Evolutionary conservation across 2,113 vertebrate genomes (phyloP).

Genomic region (Chloroceryle aenea): DNA sequence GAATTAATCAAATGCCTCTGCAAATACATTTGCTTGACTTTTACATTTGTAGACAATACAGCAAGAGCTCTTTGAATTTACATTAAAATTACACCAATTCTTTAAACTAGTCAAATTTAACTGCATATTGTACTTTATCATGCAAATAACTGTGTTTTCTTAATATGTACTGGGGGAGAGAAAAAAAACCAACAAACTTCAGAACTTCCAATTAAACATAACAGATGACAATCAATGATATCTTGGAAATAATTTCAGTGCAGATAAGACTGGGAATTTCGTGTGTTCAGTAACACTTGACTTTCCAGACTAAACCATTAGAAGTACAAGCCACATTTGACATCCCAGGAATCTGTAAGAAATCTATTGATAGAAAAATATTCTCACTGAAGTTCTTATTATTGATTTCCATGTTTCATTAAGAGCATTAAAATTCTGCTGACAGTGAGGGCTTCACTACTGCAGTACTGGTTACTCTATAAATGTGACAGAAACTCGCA

Average conservation of each 20-base stretch:
- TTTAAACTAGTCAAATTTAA: slow-evolving; percentile 53
- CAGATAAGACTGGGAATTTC: not conserved
- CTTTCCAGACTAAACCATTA: not conserved
- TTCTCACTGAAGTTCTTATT: not conserved
- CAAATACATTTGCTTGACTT: slow-evolving; percentile 20
- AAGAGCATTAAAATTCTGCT: not conserved
- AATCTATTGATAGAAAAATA: not conserved
- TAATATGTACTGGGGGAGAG: not conserved
- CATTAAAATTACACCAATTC: slow-evolving; percentile 20
- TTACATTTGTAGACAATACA: not conserved
- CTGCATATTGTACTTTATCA: slow-evolving; percentile 36
- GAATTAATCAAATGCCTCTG: not conserved
- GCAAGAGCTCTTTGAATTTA: slow-evolving; percentile 18
- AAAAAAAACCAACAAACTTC: slow-evolving; percentile 15
- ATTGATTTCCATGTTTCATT: slow-evolving; percentile 21
- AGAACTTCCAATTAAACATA: slow-evolving; percentile 31
- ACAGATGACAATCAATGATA: slow-evolving; percentile 27
- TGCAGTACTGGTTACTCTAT: not conserved
- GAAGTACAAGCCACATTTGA: not conserved
- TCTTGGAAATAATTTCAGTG: slow-evolving; percentile 23
- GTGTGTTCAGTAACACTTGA: not conserved
- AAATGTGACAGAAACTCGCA: not conserved
- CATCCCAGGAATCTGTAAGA: not conserved
- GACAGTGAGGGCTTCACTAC: not conserved
- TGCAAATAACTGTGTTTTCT: slow-evolving; percentile 39